phyloP scores from a whole-genome alignment of 2,113 vertebrate genomes.

The Bettongia penicillata region DNA sequence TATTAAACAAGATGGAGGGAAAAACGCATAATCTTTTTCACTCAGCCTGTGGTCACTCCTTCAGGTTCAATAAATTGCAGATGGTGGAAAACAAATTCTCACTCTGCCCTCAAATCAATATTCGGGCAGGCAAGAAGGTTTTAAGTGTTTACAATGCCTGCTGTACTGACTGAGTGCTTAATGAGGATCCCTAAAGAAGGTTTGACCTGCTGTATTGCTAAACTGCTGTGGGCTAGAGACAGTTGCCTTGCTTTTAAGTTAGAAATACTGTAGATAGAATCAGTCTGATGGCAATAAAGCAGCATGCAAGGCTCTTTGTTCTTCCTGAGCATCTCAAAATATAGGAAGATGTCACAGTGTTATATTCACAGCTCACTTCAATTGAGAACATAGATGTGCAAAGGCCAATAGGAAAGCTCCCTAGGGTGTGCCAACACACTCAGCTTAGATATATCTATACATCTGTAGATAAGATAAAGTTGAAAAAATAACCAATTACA shows the following conservation, averaged over 20 bases:
- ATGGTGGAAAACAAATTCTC: neutral
- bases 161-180: neutral
- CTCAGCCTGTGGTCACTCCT: neutral
- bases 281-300: too few relatives aligned
- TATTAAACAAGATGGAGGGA: neutral
- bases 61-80: neutral
- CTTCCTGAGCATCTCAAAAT: neutral
- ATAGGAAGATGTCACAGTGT: too few relatives aligned
- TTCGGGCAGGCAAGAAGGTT: too few relatives aligned
- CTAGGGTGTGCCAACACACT: too few relatives aligned
- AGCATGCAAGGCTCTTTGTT: neutral
- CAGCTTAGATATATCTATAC: too few relatives aligned
- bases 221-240: neutral
- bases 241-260: too few relatives aligned
- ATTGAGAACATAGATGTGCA: too few relatives aligned
- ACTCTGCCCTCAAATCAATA: neutral
- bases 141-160: neutral
- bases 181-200: slow-evolving; percentile 11
- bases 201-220: slow-evolving; percentile 12
- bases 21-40: neutral
- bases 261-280: too few relatives aligned
- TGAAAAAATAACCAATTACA: too few relatives aligned
- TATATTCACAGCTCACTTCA: too few relatives aligned
- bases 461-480: too few relatives aligned
- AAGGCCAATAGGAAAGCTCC: too few relatives aligned